Conservation (phyloP, 1,140 invertebrate genomes). For the Daktulosphaira vitifoliae region DNA sequence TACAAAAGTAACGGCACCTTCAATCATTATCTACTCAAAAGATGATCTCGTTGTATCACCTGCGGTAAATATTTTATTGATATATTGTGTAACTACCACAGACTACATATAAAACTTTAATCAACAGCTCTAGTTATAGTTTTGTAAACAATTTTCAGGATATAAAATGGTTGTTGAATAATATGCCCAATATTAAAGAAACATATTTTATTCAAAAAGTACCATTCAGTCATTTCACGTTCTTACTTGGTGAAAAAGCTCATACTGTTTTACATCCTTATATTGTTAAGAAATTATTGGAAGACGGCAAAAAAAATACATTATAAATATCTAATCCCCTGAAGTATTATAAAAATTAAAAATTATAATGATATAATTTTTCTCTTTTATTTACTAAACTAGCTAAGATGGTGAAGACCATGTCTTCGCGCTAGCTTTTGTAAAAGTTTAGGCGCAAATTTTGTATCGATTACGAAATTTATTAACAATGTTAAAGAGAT, state of each 20-base stretch:
- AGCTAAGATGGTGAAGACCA: too few relatives aligned
- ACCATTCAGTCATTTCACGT: conserved; percentile 17
- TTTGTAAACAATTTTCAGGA: conserved; percentile 5
- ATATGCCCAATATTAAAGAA: conserved; percentile 2
- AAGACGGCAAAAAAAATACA: too few relatives aligned
- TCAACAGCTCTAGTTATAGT: background rate
- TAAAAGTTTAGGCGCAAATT: too few relatives aligned
- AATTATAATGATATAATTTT: too few relatives aligned
- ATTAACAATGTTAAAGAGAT: too few relatives aligned
- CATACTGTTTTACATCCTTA: background rate
- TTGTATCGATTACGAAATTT: too few relatives aligned
- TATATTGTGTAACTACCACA: background rate
- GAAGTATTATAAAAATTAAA: too few relatives aligned
- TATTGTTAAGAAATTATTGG: background rate
- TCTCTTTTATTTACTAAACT: too few relatives aligned
- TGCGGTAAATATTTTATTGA: background rate
- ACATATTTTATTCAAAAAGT: background rate
- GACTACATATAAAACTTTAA: background rate
- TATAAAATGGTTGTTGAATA: conserved; percentile 13
- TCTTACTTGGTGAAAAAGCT: background rate
- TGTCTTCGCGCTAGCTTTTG: too few relatives aligned
- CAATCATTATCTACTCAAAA: conserved; percentile 55
- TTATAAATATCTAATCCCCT: too few relatives aligned
- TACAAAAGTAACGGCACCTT: conserved; percentile 52
- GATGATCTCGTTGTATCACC: background rate